phyloP scores from a whole-genome alignment of 2,113 vertebrate genomes.

The Aleadryas rufinucha region DNA sequence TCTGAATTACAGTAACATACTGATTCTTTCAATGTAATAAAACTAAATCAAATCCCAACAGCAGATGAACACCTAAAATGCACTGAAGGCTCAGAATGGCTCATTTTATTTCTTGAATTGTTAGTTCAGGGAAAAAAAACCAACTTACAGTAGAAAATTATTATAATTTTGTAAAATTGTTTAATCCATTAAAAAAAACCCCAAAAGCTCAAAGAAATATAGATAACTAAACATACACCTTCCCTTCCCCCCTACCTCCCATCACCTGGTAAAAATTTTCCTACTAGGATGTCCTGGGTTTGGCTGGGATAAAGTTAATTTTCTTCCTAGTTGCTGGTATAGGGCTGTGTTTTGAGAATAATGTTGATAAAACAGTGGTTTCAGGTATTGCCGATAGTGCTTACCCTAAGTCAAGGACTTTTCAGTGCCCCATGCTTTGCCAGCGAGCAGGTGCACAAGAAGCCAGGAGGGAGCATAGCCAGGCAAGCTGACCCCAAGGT shows the following conservation, averaged over 20 bases:
- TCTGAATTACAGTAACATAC: background rate
- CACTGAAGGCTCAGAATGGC: background rate
- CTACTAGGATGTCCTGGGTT: background rate
- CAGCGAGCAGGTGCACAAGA: background rate
- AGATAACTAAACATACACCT: background rate
- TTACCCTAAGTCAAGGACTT: background rate
- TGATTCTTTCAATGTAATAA: background rate
- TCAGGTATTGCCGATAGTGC: background rate
- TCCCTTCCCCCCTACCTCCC: background rate
- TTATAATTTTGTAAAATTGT: background rate
- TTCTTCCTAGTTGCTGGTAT: background rate
- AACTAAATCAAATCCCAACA: background rate
- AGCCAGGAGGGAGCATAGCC: too few relatives aligned
- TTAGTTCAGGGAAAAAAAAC: fast-evolving
- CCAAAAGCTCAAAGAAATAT: background rate
- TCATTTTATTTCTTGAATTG: background rate
- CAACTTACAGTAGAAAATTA: background rate
- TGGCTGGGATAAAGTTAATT: background rate
- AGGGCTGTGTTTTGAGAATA: background rate
- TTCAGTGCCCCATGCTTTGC: background rate
- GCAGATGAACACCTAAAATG: background rate
- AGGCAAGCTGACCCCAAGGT: background rate
- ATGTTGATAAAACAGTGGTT: background rate
- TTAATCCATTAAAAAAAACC: background rate
- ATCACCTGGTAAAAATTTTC: background rate